Base-by-base conservation (phyloP, 2,888 invertebrate species). In the Penaeus monodon region DNA sequence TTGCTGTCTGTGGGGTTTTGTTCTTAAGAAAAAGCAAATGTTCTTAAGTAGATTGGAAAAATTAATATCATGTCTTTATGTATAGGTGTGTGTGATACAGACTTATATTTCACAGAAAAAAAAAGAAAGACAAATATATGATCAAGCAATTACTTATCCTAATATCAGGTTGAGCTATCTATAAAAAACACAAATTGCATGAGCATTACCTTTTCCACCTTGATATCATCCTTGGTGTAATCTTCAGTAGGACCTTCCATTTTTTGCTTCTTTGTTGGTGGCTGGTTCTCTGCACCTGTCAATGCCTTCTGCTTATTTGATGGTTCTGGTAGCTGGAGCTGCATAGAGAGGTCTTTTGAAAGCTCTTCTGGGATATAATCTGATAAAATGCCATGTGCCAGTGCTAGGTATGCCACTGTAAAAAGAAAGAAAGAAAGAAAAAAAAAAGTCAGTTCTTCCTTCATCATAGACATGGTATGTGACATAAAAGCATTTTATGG, bases 371-470 rank as follows among this genome's bases (percentile, higher is more conserved):
- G 70, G 22, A 90, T 57, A 78, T 88, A 87, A 20, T 90, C 90
- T 27, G 88, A 82, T 33, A 90, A 38, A 65, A 90, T 88, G 38
- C 90, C 90, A 74, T 88, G 85, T 38, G 90, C 87, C 33, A 90
- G 44, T 7, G 65, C 83, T 44, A 70, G 33, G 49, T 90, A 90
- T 29, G 85, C 81, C 49, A 88, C 90, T 90, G 82, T 8, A 66
- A 76, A 63, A n/a, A 38, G 33, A 38, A 3, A 3, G 6, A 63
- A n/a, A 38, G 33, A 38, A 3, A 3, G 6, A 38, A 0, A 38
- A 38, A 38, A 6, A 6, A 38, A 38, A 6, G 33, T 38, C 33
- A 38, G 33, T 38, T 38, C 1, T 1, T 3, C 33, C 33, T 38
- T 38, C 3, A 38, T 38, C 33, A 38, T 38, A 38, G 3, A 38